These are phyloP conservation scores for Anoplopoma fimbria DNA, from an alignment of 2,113 vertebrate species.

Conservation along the genomic window DNA sequence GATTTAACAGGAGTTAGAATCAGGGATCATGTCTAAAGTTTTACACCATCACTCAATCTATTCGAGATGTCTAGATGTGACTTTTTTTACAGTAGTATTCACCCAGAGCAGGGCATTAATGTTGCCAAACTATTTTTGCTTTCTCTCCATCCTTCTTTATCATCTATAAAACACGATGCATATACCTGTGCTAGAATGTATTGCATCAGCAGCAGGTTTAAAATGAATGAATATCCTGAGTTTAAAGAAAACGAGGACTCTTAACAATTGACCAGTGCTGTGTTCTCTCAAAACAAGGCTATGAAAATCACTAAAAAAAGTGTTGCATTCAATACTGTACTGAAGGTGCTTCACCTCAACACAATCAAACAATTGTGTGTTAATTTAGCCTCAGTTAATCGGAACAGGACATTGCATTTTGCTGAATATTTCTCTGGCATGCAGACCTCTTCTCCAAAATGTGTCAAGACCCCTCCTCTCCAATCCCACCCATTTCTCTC, in stretches of 20 bases:
- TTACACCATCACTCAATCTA: conserved; percentile 12
- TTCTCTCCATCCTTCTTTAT: no score
- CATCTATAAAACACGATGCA: background rate
- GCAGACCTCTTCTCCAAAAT: background rate
- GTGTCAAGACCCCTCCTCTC: background rate
- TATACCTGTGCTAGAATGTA: background rate
- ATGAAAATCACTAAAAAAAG: background rate
- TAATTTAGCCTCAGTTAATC: conserved; percentile 4
- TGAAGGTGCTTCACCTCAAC: background rate
- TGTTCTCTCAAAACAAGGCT: no score
- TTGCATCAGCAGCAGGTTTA: background rate
- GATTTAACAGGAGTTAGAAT: conserved; percentile 87
- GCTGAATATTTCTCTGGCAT: background rate
- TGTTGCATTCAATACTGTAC: background rate
- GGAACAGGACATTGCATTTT: background rate
- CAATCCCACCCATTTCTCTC: conserved; percentile 23
- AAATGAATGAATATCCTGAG: background rate
- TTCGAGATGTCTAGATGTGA: background rate
- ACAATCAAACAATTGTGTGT: background rate
- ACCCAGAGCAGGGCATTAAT: background rate
- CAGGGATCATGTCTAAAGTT: conserved; percentile 77
- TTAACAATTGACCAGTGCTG: no score
- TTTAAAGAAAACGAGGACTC: background rate
- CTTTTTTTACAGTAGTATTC: background rate
- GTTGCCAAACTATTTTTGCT: background rate